These are phyloP conservation scores for Perizoma affinitatum DNA, from an alignment of 2,888 invertebrate species.

Conservation along the genomic window DNA sequence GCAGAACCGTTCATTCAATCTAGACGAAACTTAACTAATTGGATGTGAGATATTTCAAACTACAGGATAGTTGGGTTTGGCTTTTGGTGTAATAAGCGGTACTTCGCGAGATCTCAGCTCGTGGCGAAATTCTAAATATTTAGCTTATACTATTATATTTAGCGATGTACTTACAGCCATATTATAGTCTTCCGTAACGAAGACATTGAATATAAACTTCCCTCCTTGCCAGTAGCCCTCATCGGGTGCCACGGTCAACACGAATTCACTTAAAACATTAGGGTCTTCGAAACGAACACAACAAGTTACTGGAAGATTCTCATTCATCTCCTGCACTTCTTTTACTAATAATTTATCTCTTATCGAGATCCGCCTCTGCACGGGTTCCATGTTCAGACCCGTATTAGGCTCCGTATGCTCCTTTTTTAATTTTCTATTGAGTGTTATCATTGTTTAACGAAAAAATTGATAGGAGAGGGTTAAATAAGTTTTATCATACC, in stretches of 20 bases:
- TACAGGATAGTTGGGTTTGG: too few species aligned
- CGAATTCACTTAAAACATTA: constrained; percentile 91
- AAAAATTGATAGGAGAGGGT: constrained; percentile 30
- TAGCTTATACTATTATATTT: too few species aligned
- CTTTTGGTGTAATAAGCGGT: too few species aligned
- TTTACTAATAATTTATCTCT: constrained; percentile 91
- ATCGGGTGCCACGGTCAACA: constrained; percentile 90
- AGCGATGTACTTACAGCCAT: constrained; percentile 90
- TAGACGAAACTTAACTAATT: too few species aligned
- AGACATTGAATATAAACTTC: constrained; percentile 92
- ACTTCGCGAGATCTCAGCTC: too few species aligned
- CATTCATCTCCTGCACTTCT: constrained; percentile 94
- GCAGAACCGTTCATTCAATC: too few species aligned
- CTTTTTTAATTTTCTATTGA: constrained; percentile 88
- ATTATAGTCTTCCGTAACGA: constrained; percentile 97
- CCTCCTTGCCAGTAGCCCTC: constrained; percentile 96
- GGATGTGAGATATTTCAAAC: too few species aligned
- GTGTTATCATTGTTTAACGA: constrained; percentile 86
- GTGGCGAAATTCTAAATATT: too few species aligned
- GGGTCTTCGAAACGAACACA: constrained; percentile 92
- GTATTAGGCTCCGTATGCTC: constrained; percentile 78
- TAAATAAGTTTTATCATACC: constrained; percentile 48
- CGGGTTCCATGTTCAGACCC: constrained; percentile 65
- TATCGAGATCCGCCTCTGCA: constrained; percentile 86
- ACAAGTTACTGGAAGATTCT: constrained; percentile 92